Evolutionary conservation across 2,888 invertebrate genomes (phyloP).

Genomic region (Apodemia mormo): DNA sequence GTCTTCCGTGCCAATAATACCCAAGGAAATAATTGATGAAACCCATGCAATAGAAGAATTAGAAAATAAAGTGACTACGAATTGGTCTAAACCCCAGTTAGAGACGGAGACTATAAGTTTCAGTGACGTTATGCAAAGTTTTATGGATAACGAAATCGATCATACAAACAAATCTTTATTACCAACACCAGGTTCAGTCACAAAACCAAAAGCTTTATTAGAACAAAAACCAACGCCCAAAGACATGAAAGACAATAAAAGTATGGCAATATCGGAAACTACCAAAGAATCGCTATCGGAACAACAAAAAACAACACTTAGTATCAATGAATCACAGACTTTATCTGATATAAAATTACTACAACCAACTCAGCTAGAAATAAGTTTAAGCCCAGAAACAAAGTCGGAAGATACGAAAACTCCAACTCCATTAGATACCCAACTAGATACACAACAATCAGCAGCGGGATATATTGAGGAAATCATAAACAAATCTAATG

Average conservation of each 20-base stretch:
- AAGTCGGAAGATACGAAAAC: background rate
- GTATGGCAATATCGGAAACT: background rate
- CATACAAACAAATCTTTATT: background rate
- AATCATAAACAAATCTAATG: background rate
- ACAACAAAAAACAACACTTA: background rate
- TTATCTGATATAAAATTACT: background rate
- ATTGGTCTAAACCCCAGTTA: background rate
- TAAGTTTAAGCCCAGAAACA: background rate
- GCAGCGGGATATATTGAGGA: background rate
- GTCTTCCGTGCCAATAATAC: background rate
- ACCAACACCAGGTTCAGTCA: background rate
- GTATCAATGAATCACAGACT: no score
- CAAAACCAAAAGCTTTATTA: background rate
- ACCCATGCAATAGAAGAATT: background rate
- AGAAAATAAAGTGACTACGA: background rate
- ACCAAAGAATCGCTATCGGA: background rate
- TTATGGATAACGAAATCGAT: background rate
- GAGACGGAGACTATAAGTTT: background rate
- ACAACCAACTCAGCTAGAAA: background rate
- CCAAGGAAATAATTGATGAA: background rate
- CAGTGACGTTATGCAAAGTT: background rate
- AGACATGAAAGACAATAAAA: background rate
- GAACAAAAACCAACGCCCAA: background rate
- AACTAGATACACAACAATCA: background rate
- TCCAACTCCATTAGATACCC: background rate